Conservation (phyloP, 2,113 vertebrate genomes). For the Ceyx cyanopectus region DNA sequence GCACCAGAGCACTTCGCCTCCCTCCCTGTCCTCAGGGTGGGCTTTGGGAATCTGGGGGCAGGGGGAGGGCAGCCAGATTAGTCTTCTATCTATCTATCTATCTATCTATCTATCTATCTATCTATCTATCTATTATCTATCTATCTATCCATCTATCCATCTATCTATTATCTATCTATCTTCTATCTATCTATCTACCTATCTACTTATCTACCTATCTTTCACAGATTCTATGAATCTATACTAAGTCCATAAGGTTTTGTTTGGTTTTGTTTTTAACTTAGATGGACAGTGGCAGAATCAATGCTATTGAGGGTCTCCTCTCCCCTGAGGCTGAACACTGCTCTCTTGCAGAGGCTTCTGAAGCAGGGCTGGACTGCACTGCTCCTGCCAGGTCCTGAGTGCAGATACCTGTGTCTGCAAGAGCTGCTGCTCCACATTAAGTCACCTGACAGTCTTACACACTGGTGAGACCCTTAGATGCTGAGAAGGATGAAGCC, state of each 20-base stretch:
- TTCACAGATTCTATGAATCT: no score
- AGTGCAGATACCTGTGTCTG: neutral
- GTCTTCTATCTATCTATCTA: no score
- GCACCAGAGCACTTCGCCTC: neutral
- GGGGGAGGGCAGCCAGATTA: neutral
- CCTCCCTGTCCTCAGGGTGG: neutral
- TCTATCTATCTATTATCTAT: no score
- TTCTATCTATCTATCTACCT: no score
- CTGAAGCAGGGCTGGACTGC: neutral
- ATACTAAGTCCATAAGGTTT: neutral
- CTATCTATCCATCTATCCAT: no score
- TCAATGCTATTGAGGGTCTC: neutral
- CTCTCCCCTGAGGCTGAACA: neutral
- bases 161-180: no score
- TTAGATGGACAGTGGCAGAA: neutral
- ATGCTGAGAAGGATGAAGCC: neutral
- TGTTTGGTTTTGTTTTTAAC: neutral
- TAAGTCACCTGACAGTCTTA: neutral
- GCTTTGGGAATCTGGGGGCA: neutral
- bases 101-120: no score
- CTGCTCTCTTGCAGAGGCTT: neutral
- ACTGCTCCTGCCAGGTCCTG: neutral
- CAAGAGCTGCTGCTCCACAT: neutral
- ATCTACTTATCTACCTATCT: no score
- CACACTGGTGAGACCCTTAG: neutral